phyloP scores from a whole-genome alignment of 2,113 vertebrate genomes.

The Pan paniscus region DNA sequence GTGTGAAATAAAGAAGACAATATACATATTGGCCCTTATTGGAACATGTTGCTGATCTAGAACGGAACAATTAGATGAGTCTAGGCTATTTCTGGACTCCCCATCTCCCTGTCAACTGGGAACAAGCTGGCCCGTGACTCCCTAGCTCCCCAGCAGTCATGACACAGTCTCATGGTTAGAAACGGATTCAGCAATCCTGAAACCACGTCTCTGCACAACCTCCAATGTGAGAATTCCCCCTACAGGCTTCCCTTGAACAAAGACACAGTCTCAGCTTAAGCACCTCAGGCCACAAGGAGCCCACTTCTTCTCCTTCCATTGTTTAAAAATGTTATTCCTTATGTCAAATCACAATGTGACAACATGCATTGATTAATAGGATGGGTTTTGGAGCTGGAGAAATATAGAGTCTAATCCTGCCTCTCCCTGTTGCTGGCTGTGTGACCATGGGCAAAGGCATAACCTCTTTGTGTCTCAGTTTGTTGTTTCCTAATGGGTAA shows the following conservation, averaged over 20 bases:
- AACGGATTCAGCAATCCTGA: not conserved
- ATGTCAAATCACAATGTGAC: not conserved
- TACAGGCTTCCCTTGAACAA: not conserved
- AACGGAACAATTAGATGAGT: not conserved
- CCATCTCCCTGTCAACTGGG: not conserved
- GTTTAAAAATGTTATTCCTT: not conserved
- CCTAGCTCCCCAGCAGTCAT: not conserved
- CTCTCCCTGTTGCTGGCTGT: not conserved
- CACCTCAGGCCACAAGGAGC: not conserved
- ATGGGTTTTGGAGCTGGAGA: not conserved
- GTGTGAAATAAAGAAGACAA: not conserved
- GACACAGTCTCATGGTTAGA: not conserved
- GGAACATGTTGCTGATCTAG: not conserved
- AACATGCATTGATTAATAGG: not conserved
- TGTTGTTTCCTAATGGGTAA: not conserved
- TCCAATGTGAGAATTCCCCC: not conserved
- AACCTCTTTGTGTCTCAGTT: not conserved
- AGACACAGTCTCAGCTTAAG: not conserved
- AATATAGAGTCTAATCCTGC: not conserved
- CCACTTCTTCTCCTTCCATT: not conserved
- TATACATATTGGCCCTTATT: not conserved
- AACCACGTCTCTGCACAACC: not conserved
- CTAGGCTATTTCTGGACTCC: not conserved
- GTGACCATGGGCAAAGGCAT: not conserved
- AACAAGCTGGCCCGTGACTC: not conserved